phyloP scores from a whole-genome alignment of 2,888 invertebrate genomes.

The Dasypolia templi region DNA sequence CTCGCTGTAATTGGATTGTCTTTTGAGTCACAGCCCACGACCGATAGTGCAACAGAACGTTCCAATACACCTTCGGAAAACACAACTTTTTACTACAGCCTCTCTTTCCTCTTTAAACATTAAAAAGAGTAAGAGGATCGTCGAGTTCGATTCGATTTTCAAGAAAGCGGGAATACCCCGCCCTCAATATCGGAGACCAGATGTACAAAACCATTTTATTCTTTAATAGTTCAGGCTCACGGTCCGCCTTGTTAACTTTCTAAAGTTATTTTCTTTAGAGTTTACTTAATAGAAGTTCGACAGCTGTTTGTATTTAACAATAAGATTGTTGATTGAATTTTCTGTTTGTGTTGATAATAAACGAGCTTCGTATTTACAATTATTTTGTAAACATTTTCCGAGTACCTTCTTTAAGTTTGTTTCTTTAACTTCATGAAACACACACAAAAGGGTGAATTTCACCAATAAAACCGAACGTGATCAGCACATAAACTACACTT shows the following conservation, averaged over 20 bases:
- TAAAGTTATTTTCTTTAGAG: constrained; percentile 63
- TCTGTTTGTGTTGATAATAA: constrained; percentile 51
- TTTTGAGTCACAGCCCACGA: constrained; percentile 63
- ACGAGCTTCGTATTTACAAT: constrained; percentile 28
- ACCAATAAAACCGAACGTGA: too few species aligned
- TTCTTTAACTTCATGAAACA: too few species aligned
- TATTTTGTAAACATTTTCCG: constrained; percentile 29
- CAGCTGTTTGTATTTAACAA: constrained; percentile 58
- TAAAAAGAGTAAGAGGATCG: constrained; percentile 30
- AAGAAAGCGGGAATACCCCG: constrained; percentile 56
- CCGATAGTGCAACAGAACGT: constrained; percentile 62
- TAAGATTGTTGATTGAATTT: constrained; percentile 58
- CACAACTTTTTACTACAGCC: constrained; percentile 24
- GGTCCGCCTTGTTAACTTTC: constrained; percentile 68
- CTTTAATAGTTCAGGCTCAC: constrained; percentile 68
- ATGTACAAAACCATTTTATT: constrained; percentile 71
- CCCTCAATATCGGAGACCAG: constrained; percentile 66
- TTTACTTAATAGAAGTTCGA: constrained; percentile 66
- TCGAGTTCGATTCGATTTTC: constrained; percentile 43
- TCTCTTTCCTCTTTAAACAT: constrained; percentile 33
- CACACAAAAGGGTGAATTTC: too few species aligned
- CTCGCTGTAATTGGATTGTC: constrained; percentile 73
- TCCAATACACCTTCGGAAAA: constrained; percentile 44
- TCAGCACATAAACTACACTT: too few species aligned
- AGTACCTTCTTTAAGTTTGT: constrained; percentile 7